Base-by-base conservation (phyloP, 2,113 vertebrate genomes). In the Alectura lathami region DNA sequence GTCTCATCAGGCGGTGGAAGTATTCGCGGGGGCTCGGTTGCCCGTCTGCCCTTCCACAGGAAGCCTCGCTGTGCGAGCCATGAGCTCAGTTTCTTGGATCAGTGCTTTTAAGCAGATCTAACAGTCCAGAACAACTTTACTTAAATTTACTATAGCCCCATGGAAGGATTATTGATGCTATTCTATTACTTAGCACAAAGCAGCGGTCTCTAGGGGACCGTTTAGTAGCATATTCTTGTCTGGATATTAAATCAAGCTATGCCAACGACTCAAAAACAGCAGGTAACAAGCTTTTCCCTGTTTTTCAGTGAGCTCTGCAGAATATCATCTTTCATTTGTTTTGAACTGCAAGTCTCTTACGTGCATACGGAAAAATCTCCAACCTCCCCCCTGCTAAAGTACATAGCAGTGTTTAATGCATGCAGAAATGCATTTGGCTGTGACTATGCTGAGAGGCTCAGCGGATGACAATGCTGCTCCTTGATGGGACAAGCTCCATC, bases 171-270 rank as follows among this genome's bases (percentile, higher is more conserved):
- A 93, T 43, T 69, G 54, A 91, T 84, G 74, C 29, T 91, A 81
- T 76, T 95, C 78, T 77, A 93, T 91, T 86, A 84, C 84, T 77
- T 80, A 83, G 74, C 74, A 81, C 30, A 91, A 81, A 81, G 74
- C 64, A 70, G 64, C 14, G 5, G 50, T 88, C 88, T 74, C 47
- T 3, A 83, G 59, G 72, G 75, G 60, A 83, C 68, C 72, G 53
- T 91, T 94, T 56, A 94, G 77, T 73, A 50, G 48, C 74, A 53
- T 14, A 78, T 91, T 81, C 87, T 90, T 90, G 73, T 90, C 86
- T 78, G 51, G 82, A 66, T 84, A 87, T 86, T 88, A 91, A 92
- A 89, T 91, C 74, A 93, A 84, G 82, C 57, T 73, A 93, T 60
- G 69, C 77, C 73, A 81, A 77, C 36, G 74, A 91, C 82, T 89